phyloP scores from a whole-genome alignment of 2,797 vertebrate species.

The Gallinago solitaria region DNA sequence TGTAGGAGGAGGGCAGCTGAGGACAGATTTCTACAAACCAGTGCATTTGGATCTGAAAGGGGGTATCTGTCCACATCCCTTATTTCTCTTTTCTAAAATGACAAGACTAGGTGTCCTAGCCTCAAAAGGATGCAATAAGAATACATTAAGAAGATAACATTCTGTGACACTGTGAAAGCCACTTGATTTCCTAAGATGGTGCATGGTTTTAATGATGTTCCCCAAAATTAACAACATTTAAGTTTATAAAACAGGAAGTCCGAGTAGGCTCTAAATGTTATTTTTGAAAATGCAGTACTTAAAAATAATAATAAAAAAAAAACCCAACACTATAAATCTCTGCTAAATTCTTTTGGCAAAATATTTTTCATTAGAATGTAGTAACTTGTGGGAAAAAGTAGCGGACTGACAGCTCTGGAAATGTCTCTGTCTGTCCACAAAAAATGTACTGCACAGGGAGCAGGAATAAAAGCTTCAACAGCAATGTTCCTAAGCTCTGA shows the following conservation, averaged over 20 bases:
- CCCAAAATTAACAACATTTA: background rate
- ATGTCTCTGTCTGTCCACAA: slow-evolving; percentile 38
- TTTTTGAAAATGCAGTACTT: background rate
- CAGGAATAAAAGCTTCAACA: slow-evolving; percentile 48
- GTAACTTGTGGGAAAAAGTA: background rate
- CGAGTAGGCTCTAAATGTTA: background rate
- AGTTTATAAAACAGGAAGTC: background rate
- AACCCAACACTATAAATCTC: background rate
- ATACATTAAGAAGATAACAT: background rate
- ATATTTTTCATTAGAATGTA: background rate
- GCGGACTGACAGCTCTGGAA: slow-evolving; percentile 33
- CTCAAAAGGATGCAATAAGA: background rate
- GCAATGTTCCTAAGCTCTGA: slow-evolving; percentile 50
- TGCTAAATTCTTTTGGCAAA: background rate
- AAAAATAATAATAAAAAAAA: background rate
- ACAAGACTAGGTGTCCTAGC: background rate
- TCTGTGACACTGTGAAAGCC: background rate
- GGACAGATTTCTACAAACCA: slow-evolving; percentile 5
- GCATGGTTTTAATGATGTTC: background rate
- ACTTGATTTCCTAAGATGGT: background rate
- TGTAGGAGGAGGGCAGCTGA: background rate
- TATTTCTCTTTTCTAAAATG: background rate
- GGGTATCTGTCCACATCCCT: background rate
- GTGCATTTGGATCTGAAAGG: background rate
- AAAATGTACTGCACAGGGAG: slow-evolving; percentile 18